A percentile compares a stretch with the other conserved stretches of the same genome.
Conservation (phyloP, 2,113 vertebrate species). For the Alectura lathami region DNA sequence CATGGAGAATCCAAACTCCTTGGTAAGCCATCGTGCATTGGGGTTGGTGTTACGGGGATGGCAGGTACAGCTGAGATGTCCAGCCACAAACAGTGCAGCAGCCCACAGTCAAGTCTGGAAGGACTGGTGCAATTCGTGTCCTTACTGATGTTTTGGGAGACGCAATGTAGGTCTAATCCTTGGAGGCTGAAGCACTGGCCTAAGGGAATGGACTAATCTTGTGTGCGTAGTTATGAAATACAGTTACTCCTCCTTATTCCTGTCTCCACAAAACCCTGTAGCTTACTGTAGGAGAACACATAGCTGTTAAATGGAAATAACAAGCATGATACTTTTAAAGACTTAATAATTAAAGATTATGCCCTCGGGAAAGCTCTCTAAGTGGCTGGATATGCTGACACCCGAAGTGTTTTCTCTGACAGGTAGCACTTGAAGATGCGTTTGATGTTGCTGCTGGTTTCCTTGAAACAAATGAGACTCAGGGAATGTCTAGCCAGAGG, state of each 20-base stretch:
- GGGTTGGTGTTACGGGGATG: background rate
- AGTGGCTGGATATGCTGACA: background rate
- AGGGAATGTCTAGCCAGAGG: constrained; percentile 59
- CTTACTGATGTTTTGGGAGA: background rate
- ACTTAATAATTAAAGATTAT: background rate
- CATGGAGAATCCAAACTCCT: background rate
- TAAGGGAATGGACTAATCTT: background rate
- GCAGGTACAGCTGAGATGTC: background rate
- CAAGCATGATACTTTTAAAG: background rate
- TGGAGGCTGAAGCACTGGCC: background rate
- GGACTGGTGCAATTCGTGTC: background rate
- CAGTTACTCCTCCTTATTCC: background rate
- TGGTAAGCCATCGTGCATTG: background rate
- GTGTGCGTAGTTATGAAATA: background rate
- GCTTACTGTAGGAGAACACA: background rate
- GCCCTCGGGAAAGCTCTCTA: background rate
- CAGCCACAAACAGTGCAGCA: background rate
- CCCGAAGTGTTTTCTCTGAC: constrained; percentile 54
- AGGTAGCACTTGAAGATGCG: constrained; percentile 84
- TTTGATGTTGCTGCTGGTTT: constrained; percentile 77
- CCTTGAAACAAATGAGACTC: constrained; percentile 63
- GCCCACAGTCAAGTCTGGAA: background rate
- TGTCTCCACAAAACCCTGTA: background rate
- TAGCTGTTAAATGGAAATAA: background rate
- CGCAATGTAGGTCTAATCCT: background rate